Percentiles rank a stretch among this genome's conserved stretches.
phyloP scores from a whole-genome alignment of 2,113 vertebrate genomes.

The Danionella cerebrum region DNA sequence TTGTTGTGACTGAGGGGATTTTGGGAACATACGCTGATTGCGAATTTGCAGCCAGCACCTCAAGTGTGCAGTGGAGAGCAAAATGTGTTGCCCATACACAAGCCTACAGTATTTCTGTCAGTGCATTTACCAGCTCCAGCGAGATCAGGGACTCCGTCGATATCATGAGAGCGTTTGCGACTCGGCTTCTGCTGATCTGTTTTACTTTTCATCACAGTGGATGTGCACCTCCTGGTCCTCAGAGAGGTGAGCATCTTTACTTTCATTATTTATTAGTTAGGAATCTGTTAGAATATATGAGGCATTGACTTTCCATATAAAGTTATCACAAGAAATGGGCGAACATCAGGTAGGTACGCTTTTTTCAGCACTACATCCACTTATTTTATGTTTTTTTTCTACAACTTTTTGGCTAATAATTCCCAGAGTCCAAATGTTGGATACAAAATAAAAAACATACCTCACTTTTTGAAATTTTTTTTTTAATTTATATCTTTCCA shows the following conservation, averaged over 20 bases:
- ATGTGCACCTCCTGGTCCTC: constrained; percentile 44
- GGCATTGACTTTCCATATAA: no score
- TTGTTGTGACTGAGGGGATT: constrained; percentile 53
- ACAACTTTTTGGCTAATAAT: no score
- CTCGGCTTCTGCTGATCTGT: constrained; percentile 52
- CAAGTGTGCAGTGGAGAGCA: constrained; percentile 28
- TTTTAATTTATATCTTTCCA: no score
- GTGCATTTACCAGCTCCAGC: constrained; percentile 42
- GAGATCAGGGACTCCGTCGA: constrained; percentile 29
- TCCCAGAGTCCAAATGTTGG: no score
- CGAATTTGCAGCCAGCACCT: constrained; percentile 55
- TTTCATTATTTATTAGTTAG: not conserved
- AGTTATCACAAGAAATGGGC: no score
- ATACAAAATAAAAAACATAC: no score
- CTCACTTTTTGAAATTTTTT: no score
- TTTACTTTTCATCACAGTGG: constrained; percentile 49
- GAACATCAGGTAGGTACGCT: no score
- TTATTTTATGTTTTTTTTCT: no score
- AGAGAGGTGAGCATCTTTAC: constrained; percentile 41
- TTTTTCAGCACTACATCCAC: no score
- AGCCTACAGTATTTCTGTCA: constrained; percentile 40
- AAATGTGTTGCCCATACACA: constrained; percentile 43
- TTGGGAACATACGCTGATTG: constrained; percentile 42
- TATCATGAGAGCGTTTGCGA: constrained; percentile 54
- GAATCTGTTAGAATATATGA: no score